Evolutionary conservation across 2,797 vertebrate species (phyloP).

Genomic region (Spinus pinus): DNA sequence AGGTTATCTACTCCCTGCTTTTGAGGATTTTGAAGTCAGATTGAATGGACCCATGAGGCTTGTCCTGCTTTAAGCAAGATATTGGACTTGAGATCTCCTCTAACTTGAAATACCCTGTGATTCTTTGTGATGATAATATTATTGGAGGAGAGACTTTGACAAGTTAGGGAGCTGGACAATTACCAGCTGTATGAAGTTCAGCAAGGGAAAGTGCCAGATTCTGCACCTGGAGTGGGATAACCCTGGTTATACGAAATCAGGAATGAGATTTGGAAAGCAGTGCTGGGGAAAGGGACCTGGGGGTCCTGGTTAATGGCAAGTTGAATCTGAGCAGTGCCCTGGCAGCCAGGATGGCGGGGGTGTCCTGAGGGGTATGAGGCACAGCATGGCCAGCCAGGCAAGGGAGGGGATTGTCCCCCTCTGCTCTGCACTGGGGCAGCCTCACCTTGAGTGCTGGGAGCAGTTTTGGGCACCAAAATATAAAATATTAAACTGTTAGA

Average conservation of each 20-base stretch:
- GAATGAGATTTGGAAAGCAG: not conserved
- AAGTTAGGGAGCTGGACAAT: not conserved
- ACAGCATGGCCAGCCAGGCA: accelerated
- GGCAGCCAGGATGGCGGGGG: accelerated
- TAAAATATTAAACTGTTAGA: too few species aligned
- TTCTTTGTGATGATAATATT: not conserved
- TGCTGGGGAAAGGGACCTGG: not conserved
- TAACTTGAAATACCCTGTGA: not conserved
- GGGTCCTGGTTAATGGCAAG: accelerated
- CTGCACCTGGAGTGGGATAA: not conserved
- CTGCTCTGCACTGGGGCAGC: accelerated
- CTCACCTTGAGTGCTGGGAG: accelerated
- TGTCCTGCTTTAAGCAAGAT: not conserved
- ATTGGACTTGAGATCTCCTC: not conserved
- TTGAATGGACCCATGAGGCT: not conserved
- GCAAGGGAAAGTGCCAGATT: not conserved
- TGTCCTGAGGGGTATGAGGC: not conserved
- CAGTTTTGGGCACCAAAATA: accelerated
- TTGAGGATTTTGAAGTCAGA: not conserved
- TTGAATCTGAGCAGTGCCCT: not conserved
- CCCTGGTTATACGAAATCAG: not conserved
- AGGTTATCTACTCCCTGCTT: accelerated
- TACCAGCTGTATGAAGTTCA: not conserved
- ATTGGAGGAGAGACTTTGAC: not conserved
- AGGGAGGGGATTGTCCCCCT: not conserved